Percentiles rank a stretch among this genome's conserved stretches.
Evolutionary conservation across 2,797 vertebrate species (phyloP).

Genomic region (Aeoliscus strigatus): DNA sequence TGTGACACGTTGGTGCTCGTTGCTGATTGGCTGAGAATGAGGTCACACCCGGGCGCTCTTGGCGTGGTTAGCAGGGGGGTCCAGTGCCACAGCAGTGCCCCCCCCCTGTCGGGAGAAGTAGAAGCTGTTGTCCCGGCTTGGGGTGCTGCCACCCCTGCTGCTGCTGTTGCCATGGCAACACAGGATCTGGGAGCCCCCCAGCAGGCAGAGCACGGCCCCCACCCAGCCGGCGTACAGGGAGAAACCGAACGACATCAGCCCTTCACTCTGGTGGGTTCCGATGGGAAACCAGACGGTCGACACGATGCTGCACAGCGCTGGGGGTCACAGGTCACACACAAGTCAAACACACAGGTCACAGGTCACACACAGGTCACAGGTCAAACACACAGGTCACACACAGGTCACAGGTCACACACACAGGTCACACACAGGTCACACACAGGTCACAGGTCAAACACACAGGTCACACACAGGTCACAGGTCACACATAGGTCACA

Average conservation of each 20-base stretch:
- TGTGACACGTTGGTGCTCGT: too few species aligned
- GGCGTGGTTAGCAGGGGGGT: slow-evolving; percentile 79
- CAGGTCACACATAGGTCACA: too few species aligned
- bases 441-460: too few species aligned
- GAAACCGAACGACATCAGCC: slow-evolving; percentile 92
- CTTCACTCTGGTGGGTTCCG: slow-evolving; percentile 78
- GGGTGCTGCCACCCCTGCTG: slow-evolving; percentile 46
- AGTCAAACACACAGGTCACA: too few species aligned
- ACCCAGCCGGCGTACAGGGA: slow-evolving; percentile 94
- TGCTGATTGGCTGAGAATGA: too few species aligned
- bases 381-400: too few species aligned
- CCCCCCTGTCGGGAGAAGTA: slow-evolving; percentile 84
- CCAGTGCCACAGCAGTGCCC: slow-evolving; percentile 60
- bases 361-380: too few species aligned
- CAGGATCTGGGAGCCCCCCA: slow-evolving; percentile 81
- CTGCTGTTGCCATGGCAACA: slow-evolving; percentile 77
- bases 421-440: too few species aligned
- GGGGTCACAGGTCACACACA: too few species aligned
- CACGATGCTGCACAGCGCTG: slow-evolving; percentile 83
- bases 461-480: too few species aligned
- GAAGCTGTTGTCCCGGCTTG: slow-evolving; percentile 83
- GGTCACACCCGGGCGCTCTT: slow-evolving; percentile 89
- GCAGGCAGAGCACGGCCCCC: slow-evolving; percentile 83
- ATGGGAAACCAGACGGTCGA: slow-evolving; percentile 95
- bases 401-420: too few species aligned